Conservation (phyloP, 92 coral and sea anemone species). For the Virgularia gustaviana region DNA sequence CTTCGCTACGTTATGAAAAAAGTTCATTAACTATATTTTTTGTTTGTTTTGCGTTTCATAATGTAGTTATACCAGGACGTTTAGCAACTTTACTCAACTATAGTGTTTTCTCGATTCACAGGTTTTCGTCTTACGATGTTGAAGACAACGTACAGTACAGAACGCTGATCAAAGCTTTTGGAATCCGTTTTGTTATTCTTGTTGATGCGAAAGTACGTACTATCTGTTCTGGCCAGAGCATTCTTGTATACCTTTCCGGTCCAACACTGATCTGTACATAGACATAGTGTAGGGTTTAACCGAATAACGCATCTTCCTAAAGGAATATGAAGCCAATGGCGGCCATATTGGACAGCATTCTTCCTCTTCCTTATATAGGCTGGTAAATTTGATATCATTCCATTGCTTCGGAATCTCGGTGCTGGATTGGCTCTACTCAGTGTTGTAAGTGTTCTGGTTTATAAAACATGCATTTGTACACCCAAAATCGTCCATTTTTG, state of each 20-base stretch:
- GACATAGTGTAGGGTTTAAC: too few species aligned
- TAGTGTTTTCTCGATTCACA: slow-evolving; percentile 30
- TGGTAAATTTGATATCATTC: slow-evolving; percentile 80
- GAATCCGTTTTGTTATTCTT: slow-evolving; percentile 71
- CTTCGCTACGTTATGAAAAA: neutral
- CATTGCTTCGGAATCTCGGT: slow-evolving; percentile 83
- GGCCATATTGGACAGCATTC: too few species aligned
- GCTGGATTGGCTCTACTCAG: slow-evolving; percentile 94
- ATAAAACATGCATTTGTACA: neutral
- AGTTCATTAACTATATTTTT: neutral
- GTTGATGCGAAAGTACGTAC: slow-evolving; percentile 76
- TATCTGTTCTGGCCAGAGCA: neutral
- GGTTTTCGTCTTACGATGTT: slow-evolving; percentile 72
- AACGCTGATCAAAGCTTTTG: slow-evolving; percentile 76
- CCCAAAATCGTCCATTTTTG: neutral
- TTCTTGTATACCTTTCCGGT: too few species aligned
- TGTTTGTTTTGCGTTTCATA: neutral
- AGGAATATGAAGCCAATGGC: too few species aligned
- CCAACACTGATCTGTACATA: too few species aligned
- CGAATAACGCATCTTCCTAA: too few species aligned
- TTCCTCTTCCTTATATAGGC: slow-evolving; percentile 65
- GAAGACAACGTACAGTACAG: slow-evolving; percentile 66
- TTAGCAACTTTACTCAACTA: too few species aligned
- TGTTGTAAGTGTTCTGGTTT: slow-evolving; percentile 59
- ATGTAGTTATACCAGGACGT: too few species aligned